Percentiles rank a stretch among this genome's conserved stretches.
Conservation (phyloP, 1,140 invertebrate genomes). For the Grapholita molesta region DNA sequence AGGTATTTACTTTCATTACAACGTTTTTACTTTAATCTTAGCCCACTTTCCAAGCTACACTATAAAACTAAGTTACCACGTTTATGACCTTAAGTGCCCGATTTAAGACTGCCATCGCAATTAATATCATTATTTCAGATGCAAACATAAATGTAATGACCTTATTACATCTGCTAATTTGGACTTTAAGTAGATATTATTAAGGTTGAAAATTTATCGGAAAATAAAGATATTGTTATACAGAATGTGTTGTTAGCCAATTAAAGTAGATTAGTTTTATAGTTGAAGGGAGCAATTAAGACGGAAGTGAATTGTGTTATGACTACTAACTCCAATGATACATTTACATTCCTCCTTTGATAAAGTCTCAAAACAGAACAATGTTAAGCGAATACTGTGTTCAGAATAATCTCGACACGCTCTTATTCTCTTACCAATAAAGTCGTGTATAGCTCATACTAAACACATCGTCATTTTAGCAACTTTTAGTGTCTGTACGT, state of each 20-base stretch:
- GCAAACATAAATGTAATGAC: neutral
- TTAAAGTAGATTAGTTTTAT: slow-evolving; percentile 14
- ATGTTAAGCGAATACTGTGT: too few species aligned
- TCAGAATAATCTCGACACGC: too few species aligned
- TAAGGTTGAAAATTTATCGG: neutral
- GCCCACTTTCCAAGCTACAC: neutral
- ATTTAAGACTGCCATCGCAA: neutral
- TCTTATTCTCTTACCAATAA: too few species aligned
- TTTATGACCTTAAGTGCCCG: neutral
- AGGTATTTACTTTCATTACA: neutral
- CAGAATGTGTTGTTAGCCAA: neutral
- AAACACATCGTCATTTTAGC: too few species aligned
- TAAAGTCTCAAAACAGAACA: too few species aligned
- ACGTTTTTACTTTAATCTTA: neutral
- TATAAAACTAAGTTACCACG: neutral
- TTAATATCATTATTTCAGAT: neutral
- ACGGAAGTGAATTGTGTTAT: neutral
- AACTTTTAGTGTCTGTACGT: too few species aligned
- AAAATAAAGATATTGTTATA: neutral
- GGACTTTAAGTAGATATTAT: neutral
- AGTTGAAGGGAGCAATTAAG: neutral
- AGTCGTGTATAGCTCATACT: too few species aligned
- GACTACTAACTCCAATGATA: neutral
- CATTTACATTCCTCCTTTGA: too few species aligned
- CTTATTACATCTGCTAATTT: neutral